A percentile compares a stretch with the other conserved stretches of the same genome.
These are phyloP conservation scores for Ctenosaura bakeri DNA, from an alignment of 2,797 vertebrate genomes.

Conservation along the genomic window DNA sequence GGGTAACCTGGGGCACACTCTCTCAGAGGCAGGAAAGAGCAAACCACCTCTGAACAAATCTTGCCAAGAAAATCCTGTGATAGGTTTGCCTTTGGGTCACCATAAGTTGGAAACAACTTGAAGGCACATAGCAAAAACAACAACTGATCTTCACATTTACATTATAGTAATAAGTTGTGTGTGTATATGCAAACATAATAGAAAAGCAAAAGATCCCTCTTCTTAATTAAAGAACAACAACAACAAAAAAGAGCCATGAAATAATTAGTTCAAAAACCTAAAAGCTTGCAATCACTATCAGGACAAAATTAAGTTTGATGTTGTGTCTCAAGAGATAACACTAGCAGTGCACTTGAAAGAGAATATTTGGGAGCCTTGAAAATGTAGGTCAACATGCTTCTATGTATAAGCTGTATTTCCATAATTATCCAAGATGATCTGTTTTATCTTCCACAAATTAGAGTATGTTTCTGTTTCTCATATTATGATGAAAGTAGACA, in stretches of 20 bases:
- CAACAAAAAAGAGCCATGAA: constrained; percentile 10
- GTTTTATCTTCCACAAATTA: constrained; percentile 57
- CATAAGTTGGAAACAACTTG: no score
- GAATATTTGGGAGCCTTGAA: constrained; percentile 37
- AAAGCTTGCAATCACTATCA: constrained; percentile 10
- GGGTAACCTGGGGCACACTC: no score
- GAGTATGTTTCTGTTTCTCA: constrained; percentile 28
- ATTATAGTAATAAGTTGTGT: not conserved
- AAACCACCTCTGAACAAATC: no score
- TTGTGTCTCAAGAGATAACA: constrained; percentile 49
- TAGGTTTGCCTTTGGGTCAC: no score
- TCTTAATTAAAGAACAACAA: constrained; percentile 40
- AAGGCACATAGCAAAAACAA: not conserved
- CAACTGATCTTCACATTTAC: not conserved
- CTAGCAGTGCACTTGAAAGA: constrained; percentile 50
- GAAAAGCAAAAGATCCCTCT: not conserved
- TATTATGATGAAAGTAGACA: constrained; percentile 58
- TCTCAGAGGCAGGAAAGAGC: no score
- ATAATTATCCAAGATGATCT: constrained; percentile 30
- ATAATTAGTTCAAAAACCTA: constrained; percentile 34
- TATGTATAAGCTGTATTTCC: not conserved
- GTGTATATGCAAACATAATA: not conserved
- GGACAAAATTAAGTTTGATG: constrained; percentile 43
- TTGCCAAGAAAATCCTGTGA: no score
- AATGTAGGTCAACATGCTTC: constrained; percentile 63